A percentile compares a stretch with the other conserved stretches of the same genome.
phyloP scores from a whole-genome alignment of 2,888 invertebrate genomes.

The Drosophila cyrtoloma region DNA sequence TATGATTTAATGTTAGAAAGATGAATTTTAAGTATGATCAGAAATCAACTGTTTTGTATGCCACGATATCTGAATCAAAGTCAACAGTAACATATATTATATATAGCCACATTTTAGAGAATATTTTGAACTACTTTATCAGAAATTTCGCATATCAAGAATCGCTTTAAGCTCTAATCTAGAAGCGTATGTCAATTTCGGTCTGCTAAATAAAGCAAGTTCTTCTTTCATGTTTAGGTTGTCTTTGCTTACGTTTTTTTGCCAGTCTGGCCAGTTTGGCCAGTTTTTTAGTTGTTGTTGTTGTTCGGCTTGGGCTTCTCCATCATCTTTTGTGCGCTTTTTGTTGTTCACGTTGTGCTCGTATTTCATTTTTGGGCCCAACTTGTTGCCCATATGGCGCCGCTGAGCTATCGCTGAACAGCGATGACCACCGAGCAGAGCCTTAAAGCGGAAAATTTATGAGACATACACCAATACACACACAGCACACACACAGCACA shows the following conservation, averaged over 20 bases:
- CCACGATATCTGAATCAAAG: neutral
- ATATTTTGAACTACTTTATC: neutral
- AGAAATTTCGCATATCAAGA: neutral
- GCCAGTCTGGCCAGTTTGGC: slow-evolving; percentile 69
- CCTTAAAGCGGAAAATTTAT: slow-evolving; percentile 70
- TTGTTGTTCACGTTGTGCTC: slow-evolving; percentile 63
- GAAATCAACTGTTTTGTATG: neutral
- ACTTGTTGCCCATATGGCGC: slow-evolving; percentile 72
- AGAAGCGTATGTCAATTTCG: neutral
- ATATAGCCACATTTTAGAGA: neutral
- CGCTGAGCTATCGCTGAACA: slow-evolving; percentile 60
- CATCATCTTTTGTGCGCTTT: slow-evolving; percentile 50
- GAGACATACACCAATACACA: slow-evolving; percentile 36
- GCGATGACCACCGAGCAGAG: slow-evolving; percentile 20
- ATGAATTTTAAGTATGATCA: neutral
- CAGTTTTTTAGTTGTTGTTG: slow-evolving; percentile 46
- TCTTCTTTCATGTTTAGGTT: slow-evolving; percentile 3
- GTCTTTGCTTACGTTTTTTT: slow-evolving; percentile 24
- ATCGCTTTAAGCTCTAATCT: neutral
- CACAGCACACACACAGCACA: neutral
- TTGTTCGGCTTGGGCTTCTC: slow-evolving; percentile 60
- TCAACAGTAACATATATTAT: neutral
- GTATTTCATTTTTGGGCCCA: slow-evolving; percentile 72
- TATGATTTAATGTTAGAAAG: neutral
- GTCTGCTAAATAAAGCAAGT: neutral